phyloP scores from a whole-genome alignment of 1,140 invertebrate species.

The Trichonephila clavipes region DNA sequence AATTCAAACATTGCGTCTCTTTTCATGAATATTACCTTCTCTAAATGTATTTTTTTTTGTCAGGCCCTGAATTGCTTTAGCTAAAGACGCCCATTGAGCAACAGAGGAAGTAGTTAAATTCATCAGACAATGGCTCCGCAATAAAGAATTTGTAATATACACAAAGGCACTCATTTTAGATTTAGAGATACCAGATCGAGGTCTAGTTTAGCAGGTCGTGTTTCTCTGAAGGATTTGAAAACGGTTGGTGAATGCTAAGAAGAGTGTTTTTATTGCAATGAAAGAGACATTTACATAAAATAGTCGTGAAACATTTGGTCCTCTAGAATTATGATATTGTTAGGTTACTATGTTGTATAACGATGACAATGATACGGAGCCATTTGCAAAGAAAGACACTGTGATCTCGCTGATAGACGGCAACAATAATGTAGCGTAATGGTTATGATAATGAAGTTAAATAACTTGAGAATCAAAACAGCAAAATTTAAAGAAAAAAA shows the following conservation, averaged over 20 bases:
- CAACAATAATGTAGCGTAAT: not conserved
- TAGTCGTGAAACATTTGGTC: not conserved
- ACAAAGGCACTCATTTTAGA: not conserved
- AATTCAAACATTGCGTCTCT: not conserved
- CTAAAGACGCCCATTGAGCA: not conserved
- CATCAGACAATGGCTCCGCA: not conserved
- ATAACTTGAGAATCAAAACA: not conserved
- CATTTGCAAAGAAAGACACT: not conserved
- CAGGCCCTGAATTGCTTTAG: not conserved
- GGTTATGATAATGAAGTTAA: not conserved
- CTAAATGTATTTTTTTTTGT: not conserved
- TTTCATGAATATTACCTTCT: not conserved
- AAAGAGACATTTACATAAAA: not conserved
- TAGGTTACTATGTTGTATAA: not conserved
- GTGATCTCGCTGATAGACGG: not conserved
- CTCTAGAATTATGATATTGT: not conserved
- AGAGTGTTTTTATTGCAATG: not conserved
- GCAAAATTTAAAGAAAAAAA: too few species aligned
- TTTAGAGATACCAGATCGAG: not conserved
- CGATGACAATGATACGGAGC: not conserved
- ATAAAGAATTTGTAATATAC: not conserved
- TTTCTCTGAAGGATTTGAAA: not conserved
- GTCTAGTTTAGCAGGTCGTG: not conserved
- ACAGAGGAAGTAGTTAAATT: not conserved
- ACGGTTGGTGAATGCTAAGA: not conserved